Evolutionary conservation across 2,888 invertebrate species (phyloP).

Genomic region (Himalopsyche anomala): DNA sequence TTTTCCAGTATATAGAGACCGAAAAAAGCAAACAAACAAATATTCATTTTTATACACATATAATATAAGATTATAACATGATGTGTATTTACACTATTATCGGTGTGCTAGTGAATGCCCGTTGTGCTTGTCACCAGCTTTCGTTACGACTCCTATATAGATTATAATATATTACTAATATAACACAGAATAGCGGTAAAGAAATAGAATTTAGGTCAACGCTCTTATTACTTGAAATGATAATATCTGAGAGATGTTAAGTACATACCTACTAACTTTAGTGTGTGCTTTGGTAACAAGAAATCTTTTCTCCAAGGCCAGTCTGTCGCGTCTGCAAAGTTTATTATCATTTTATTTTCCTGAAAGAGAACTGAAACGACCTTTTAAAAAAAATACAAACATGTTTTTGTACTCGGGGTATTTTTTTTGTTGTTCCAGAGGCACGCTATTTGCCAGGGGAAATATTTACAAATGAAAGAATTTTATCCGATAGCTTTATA

Average conservation of each 20-base stretch:
- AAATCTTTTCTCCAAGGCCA: slow-evolving; percentile 33
- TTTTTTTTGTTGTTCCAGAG: background rate
- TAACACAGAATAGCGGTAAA: no score
- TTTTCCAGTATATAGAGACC: no score
- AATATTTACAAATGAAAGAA: slow-evolving; percentile 40
- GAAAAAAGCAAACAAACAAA: no score
- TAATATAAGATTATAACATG: no score
- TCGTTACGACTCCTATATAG: no score
- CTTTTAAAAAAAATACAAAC: slow-evolving; percentile 19
- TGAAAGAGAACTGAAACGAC: slow-evolving; percentile 26
- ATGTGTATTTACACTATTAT: no score
- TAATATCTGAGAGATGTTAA: slow-evolving; percentile 12
- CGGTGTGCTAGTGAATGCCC: no score
- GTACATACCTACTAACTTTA: background rate
- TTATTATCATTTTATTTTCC: slow-evolving; percentile 24
- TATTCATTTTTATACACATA: no score
- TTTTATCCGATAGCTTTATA: background rate
- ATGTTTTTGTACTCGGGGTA: slow-evolving; percentile 26
- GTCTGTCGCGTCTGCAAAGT: slow-evolving; percentile 25
- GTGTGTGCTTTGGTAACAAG: background rate
- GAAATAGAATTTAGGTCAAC: background rate
- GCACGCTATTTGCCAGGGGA: background rate
- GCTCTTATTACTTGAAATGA: background rate
- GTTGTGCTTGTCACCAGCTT: no score
- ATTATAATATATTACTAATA: no score